These are phyloP conservation scores for Lomographa bimaculata DNA, from an alignment of 2,888 invertebrate species.

Conservation along the genomic window DNA sequence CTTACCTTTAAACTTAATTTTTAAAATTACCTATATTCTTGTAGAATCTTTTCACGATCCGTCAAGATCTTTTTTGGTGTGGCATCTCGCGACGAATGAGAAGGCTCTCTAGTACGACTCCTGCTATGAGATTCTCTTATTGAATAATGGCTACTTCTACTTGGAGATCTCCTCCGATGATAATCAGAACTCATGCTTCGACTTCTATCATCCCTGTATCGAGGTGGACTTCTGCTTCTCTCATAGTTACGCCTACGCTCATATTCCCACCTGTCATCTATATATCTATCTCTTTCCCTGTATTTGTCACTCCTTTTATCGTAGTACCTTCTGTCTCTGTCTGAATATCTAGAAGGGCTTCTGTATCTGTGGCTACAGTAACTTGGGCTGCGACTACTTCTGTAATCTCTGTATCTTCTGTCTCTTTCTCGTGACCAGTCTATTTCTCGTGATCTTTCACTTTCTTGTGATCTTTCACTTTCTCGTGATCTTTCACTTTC, in stretches of 20 bases:
- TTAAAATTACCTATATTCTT: conserved; percentile 62
- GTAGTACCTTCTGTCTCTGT: conserved; percentile 16
- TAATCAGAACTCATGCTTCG: conserved; percentile 40
- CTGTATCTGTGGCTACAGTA: conserved; percentile 39
- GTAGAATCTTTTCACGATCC: conserved; percentile 72
- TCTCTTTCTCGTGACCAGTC: conserved; percentile 12
- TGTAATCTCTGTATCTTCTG: conserved; percentile 34
- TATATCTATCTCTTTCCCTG: conserved; percentile 29
- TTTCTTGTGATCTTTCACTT: conserved; percentile 25
- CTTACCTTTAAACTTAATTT: no score
- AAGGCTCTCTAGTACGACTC: conserved; percentile 42
- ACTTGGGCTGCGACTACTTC: conserved; percentile 49
- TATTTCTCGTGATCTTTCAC: conserved; percentile 27
- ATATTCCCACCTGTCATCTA: conserved; percentile 38
- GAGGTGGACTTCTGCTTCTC: conserved; percentile 44
- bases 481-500: conserved; percentile 33
- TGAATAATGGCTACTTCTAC: conserved; percentile 39
- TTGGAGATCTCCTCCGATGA: conserved; percentile 49
- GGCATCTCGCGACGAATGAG: conserved; percentile 40
- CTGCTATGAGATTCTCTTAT: conserved; percentile 32
- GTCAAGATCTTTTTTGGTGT: conserved; percentile 53
- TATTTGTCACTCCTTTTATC: conserved; percentile 36
- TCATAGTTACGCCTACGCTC: conserved; percentile 54
- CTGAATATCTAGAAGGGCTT: conserved; percentile 41
- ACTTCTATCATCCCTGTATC: conserved; percentile 44